Percentiles rank a stretch among this genome's conserved stretches.
Evolutionary conservation across 2,113 vertebrate genomes (phyloP).

Genomic region (Sterna hirundo): DNA sequence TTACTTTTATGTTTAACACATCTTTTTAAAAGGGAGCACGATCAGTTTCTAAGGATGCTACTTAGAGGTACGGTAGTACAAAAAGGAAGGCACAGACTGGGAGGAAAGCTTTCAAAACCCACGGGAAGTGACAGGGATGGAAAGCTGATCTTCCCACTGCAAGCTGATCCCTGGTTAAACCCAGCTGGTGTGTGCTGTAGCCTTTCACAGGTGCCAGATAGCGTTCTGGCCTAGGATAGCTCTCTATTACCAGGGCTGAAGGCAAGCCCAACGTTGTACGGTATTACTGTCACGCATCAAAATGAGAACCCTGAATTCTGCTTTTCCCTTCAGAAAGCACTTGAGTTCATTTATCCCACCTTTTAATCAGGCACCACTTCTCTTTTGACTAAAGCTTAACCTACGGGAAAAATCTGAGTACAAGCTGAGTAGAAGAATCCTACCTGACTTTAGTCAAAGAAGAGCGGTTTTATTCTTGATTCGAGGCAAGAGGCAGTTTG

Average conservation of each 20-base stretch:
- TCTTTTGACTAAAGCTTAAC: conserved; percentile 32
- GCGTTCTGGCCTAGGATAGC: background rate
- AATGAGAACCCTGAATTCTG: background rate
- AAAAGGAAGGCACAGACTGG: background rate
- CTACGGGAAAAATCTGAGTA: conserved; percentile 3
- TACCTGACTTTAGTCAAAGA: background rate
- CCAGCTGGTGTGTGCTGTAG: background rate
- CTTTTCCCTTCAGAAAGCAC: background rate
- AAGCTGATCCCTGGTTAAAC: background rate
- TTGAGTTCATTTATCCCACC: background rate
- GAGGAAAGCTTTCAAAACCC: conserved; percentile 10
- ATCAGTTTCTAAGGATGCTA: conserved; percentile 5
- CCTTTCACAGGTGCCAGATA: background rate
- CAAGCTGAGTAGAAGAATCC: background rate
- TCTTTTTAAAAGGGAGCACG: background rate
- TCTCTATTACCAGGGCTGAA: background rate
- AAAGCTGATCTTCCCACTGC: background rate
- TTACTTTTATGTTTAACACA: conserved; percentile 45
- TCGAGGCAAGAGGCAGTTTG: background rate
- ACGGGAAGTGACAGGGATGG: background rate
- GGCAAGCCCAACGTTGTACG: background rate
- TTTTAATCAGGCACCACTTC: conserved; percentile 32
- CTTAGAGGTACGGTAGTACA: background rate
- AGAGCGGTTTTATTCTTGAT: background rate
- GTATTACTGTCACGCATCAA: background rate